Percentiles rank a stretch among this genome's conserved stretches.
These are phyloP conservation scores for Hipposideros larvatus DNA, from an alignment of 2,797 vertebrate genomes.

Conservation along the genomic window DNA sequence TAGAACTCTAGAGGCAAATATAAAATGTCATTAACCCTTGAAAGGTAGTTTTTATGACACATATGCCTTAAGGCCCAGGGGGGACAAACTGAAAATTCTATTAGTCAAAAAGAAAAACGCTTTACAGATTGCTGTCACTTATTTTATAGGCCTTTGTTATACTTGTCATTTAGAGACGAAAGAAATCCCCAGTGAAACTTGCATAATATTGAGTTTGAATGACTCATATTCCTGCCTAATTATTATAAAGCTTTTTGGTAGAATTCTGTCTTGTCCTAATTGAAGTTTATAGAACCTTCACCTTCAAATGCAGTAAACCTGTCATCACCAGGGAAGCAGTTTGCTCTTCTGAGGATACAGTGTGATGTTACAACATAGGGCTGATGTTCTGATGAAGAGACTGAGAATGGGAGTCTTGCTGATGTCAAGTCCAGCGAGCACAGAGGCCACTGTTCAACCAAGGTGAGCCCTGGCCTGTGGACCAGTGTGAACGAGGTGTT, in stretches of 20 bases:
- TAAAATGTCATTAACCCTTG: background rate
- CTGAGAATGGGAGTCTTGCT: background rate
- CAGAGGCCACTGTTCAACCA: background rate
- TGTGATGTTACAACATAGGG: background rate
- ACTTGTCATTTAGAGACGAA: conserved; percentile 63
- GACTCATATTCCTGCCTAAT: conserved; percentile 72
- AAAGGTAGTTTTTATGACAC: background rate
- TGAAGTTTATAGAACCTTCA: conserved; percentile 55
- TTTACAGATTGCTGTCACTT: conserved; percentile 3
- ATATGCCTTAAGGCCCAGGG: background rate
- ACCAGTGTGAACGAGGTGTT: background rate
- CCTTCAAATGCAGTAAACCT: conserved; percentile 21
- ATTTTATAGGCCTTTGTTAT: conserved; percentile 56
- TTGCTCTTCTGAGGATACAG: background rate
- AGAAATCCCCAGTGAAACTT: conserved; percentile 66
- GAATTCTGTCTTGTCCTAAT: conserved; percentile 60
- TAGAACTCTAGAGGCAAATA: background rate
- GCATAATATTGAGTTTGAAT: conserved; percentile 40
- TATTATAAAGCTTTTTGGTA: conserved; percentile 59
- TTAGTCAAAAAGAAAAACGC: conserved; percentile 15
- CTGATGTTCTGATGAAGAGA: background rate
- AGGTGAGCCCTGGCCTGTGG: background rate
- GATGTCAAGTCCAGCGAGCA: background rate
- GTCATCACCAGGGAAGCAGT: conserved; percentile 1
- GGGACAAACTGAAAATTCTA: background rate